Evolutionary conservation across 2,797 vertebrate genomes (phyloP), one percentile per base, ranked within the genome.

Genomic region (Pogonophryne albipinna): DNA sequence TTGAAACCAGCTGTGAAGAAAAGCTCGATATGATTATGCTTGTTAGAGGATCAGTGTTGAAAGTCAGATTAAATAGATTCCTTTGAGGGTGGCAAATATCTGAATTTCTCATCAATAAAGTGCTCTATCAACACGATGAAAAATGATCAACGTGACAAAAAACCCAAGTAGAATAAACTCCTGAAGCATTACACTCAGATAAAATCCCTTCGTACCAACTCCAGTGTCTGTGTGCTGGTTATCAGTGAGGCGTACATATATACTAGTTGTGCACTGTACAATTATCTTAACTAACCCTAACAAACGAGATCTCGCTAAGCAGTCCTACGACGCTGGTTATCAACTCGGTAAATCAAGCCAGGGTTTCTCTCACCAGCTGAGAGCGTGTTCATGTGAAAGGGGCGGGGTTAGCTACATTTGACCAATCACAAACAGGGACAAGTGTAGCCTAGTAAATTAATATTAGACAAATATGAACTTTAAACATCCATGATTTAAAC

Each of bases 21-120:
- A 27, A 65, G 53, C 77, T 79, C 16, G 3, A 52, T 74, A 27
- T 70, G 41, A 71, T 73, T 66, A 20, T 20, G 17, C 11, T 58
- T 53, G 15, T 71, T 60, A 47, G 12, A 69, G 19, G 60, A 70
- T 78, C 52, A 11, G 31, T 46, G 12, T 50, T 74, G 16, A 71
- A 66, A 57, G 61, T 67, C 47, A 19, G 9, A 15, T 11, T 38
- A 1, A 75, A 57, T 34, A 10, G 49, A 72, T 56, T 51, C 61
- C 46, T 78, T 61, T 66, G 16, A 55, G 70, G 63, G 72, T n/a
- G 14, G 63, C 47, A 47, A 66, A 78, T 57, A 66, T 71, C n/a
- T 34, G 20, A 71, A 62, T 63, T 55, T 60, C 16, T 60, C 12
- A 38, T 80, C 59, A 71, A 62, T 12, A 60, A 7, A 69, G 45